Conservation (phyloP, 2,888 invertebrate species). For the Philereme vetulata region DNA sequence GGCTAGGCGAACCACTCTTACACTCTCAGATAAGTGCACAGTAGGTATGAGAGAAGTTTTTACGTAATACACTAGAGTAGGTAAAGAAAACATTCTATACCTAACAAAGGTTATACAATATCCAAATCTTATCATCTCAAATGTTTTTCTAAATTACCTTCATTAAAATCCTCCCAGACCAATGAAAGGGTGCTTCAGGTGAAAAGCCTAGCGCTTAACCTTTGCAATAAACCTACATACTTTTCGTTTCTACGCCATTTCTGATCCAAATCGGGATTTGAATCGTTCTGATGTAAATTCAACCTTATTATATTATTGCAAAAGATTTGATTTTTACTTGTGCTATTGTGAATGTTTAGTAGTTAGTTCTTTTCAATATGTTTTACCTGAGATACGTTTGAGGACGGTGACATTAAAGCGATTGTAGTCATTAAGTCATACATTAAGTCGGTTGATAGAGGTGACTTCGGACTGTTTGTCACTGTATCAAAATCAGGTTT, state of each 20-base stretch:
- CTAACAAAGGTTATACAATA: slow-evolving; percentile 1
- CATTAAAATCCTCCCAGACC: slow-evolving; percentile 26
- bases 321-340: not conserved
- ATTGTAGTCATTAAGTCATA: too few relatives aligned
- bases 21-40: too few relatives aligned
- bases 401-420: too few relatives aligned
- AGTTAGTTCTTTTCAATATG: not conserved
- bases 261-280: slow-evolving; percentile 17
- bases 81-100: too few relatives aligned
- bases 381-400: too few relatives aligned
- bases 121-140: slow-evolving; percentile 16
- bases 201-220: slow-evolving; percentile 19
- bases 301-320: not conserved
- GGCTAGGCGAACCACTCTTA: too few relatives aligned
- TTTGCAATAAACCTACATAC: slow-evolving; percentile 23
- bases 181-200: slow-evolving; percentile 26
- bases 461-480: too few relatives aligned
- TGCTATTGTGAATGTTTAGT: not conserved
- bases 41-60: too few relatives aligned
- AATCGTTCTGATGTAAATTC: not conserved
- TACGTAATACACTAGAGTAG: too few relatives aligned
- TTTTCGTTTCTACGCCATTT: slow-evolving; percentile 16
- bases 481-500: too few relatives aligned
- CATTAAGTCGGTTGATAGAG: too few relatives aligned
- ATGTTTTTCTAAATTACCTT: slow-evolving; percentile 22